phyloP scores from a whole-genome alignment of 2,888 invertebrate genomes.

The Caenorhabditis auriculariae region DNA sequence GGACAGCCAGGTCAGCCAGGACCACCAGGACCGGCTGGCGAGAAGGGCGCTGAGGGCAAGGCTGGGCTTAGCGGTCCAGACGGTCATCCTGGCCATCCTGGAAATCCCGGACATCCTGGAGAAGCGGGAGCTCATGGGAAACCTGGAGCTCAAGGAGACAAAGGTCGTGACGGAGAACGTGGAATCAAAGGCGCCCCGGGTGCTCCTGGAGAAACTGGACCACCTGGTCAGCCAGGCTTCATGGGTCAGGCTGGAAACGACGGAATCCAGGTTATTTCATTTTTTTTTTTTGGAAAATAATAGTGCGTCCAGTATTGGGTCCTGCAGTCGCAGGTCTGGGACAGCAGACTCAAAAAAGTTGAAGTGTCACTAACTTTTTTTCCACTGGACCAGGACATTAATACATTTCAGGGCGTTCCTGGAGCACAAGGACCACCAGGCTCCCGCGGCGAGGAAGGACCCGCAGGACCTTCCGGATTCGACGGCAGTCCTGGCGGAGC shows the following conservation, averaged over 20 bases:
- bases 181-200: constrained; percentile 41
- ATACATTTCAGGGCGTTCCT: constrained; percentile 22
- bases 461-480: constrained; percentile 31
- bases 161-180: constrained; percentile 31
- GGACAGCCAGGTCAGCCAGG: constrained; percentile 45
- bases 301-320: no score
- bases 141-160: constrained; percentile 41
- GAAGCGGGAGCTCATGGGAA: constrained; percentile 40
- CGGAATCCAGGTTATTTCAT: constrained; percentile 24
- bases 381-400: no score
- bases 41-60: constrained; percentile 26
- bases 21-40: constrained; percentile 40
- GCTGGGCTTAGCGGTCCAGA: constrained; percentile 39
- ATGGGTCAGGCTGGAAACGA: constrained; percentile 43
- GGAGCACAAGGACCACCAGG: constrained; percentile 31
- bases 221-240: constrained; percentile 40
- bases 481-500: constrained; percentile 35
- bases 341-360: no score
- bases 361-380: no score
- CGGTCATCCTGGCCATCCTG: constrained; percentile 43
- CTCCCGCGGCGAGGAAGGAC: constrained; percentile 30
- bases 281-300: no score
- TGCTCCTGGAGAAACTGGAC: constrained; percentile 37
- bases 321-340: no score
- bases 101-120: constrained; percentile 39